Conservation (phyloP, 1,140 invertebrate species). For the Agraylea sexmaculata region DNA sequence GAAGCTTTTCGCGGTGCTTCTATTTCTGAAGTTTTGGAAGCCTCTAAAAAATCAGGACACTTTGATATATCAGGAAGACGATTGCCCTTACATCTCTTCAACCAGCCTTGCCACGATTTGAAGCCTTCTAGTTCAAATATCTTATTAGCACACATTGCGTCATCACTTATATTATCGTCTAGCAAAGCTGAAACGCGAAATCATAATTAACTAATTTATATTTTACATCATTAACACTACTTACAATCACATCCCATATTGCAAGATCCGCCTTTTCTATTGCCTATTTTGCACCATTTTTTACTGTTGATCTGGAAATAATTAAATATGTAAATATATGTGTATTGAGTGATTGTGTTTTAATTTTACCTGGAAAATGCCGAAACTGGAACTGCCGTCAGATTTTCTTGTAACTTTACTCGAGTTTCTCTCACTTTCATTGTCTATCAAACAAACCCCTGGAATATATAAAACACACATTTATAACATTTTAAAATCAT, state of each 20-base stretch:
- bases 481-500: not conserved
- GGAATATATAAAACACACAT: slow-evolving; percentile 9
- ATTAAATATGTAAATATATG: not conserved
- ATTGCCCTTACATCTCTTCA: slow-evolving; percentile 38
- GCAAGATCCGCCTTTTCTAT: slow-evolving; percentile 38
- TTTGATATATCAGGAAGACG: slow-evolving; percentile 26
- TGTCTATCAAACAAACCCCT: slow-evolving; percentile 20
- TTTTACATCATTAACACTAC: too few species aligned
- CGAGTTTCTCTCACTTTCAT: slow-evolving; percentile 18
- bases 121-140: slow-evolving; percentile 24
- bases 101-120: slow-evolving; percentile 24
- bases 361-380: slow-evolving; percentile 18
- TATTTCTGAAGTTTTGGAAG: not conserved
- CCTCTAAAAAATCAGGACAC: slow-evolving; percentile 17
- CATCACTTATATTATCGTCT: slow-evolving; percentile 24
- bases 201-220: too few species aligned
- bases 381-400: slow-evolving; percentile 18
- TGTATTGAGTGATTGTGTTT: not conserved
- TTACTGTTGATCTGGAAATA: slow-evolving; percentile 38
- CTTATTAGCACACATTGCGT: slow-evolving; percentile 23
- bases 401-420: slow-evolving; percentile 15
- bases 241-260: slow-evolving; percentile 39
- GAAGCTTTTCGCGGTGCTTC: not conserved
- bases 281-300: slow-evolving; percentile 39
- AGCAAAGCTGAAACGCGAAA: slow-evolving; percentile 20